Evolutionary conservation across 2,888 invertebrate species (phyloP), one percentile per base, ranked within the genome.

Genomic region (Drosophila nr. perissopoda): DNA sequence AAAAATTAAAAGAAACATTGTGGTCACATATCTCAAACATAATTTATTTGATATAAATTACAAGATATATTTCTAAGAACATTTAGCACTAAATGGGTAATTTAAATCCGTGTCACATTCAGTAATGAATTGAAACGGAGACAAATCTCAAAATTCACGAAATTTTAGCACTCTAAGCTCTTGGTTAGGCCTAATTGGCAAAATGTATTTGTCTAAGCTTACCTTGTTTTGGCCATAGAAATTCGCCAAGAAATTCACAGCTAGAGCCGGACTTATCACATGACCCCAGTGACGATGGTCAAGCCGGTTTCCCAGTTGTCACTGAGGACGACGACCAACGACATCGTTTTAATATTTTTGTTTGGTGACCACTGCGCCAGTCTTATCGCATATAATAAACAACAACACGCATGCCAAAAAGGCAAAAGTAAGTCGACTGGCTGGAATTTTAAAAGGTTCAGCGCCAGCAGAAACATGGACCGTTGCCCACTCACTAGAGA

Each of bases 401-500:
- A 85, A 87, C 89, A 87, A 81, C 89, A 89, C 78, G 82, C 88
- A 78, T 69, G 53, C 72, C 53, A 80, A 45, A 60, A 34, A 73
- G 64, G 64, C 66, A 76, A 68, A 80, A 82, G 66, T 68, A 71
- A 79, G 83, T 80, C 82, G 83, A 73, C 84, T 81, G 80, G 78
- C 80, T 90, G 91, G 91, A 91, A 91, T 91, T 90, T 91, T 91
- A 91, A 91, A 91, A 91, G 91, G 91, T 91, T 91, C 87, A 81
- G 86, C 87, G 89, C 85, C 85, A 85, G 77, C 63, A 69, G 63
- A 73, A 64, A 58, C 57, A 62, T 69, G 49, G 52, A 33, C 48
- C 51, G 57, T n/a, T 81, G 61, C 63, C 80, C 81, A 78, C 76
- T 76, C 45, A 0, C 0, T 6, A 21, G 11, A 54, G 36, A 54